Evolutionary conservation across 1,140 invertebrate genomes (phyloP).

Genomic region (Trinorchestia longiramus): DNA sequence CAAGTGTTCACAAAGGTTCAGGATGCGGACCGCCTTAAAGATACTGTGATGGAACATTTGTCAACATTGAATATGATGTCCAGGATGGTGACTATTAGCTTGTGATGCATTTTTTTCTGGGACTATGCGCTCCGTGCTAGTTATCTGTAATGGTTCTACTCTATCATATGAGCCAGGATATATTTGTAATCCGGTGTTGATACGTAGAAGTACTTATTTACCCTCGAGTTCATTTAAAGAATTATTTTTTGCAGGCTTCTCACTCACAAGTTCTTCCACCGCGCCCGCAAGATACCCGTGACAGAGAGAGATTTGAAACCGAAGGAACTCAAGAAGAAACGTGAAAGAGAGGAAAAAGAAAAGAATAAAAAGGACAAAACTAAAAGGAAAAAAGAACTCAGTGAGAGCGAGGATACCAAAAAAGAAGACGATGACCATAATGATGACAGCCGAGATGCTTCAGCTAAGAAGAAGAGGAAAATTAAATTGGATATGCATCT

Average conservation of each 20-base stretch:
- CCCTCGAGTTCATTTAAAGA: neutral
- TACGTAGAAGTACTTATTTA: neutral
- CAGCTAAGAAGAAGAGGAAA: conserved; percentile 75
- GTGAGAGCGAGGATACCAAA: conserved; percentile 56
- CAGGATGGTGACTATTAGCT: too few species aligned
- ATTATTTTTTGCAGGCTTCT: conserved; percentile 70
- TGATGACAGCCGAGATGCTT: conserved; percentile 69
- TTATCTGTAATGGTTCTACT: neutral
- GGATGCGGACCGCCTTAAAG: too few species aligned
- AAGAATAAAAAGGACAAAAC: conserved; percentile 69
- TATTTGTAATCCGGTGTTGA: neutral
- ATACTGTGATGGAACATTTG: too few species aligned
- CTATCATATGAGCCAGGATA: neutral
- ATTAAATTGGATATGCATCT: conserved; percentile 95
- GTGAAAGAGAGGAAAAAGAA: conserved; percentile 77
- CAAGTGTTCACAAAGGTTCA: too few species aligned
- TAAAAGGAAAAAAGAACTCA: conserved; percentile 51
- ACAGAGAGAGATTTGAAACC: conserved; percentile 81
- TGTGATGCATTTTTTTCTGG: too few species aligned
- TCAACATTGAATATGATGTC: too few species aligned
- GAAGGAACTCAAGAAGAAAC: conserved; percentile 74
- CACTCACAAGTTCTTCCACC: conserved; percentile 93
- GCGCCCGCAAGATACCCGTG: conserved; percentile 89
- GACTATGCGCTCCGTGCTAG: too few species aligned
- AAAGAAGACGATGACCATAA: conserved; percentile 60